Percentiles rank a stretch among this genome's conserved stretches.
Evolutionary conservation across 2,797 vertebrate species (phyloP).

Genomic region (Knipowitschia caucasica): DNA sequence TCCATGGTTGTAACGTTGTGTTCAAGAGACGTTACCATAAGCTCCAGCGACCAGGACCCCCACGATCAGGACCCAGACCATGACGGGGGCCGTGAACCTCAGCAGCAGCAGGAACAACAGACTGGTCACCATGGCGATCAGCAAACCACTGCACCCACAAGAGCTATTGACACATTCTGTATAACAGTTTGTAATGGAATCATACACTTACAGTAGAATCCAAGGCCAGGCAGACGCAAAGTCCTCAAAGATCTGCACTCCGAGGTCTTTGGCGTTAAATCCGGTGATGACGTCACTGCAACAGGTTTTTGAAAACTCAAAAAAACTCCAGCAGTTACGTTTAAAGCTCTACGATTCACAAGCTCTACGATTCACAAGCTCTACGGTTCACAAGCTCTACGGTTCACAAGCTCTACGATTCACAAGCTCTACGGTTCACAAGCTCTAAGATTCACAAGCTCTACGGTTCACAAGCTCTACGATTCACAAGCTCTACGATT

Average conservation of each 20-base stretch:
- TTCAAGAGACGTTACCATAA: conserved; percentile 72
- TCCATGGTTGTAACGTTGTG: background rate
- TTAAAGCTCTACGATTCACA: no score
- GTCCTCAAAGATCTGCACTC: conserved; percentile 85
- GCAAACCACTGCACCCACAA: conserved; percentile 69
- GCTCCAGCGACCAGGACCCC: conserved; percentile 79
- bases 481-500: no score
- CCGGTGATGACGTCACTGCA: conserved; percentile 64
- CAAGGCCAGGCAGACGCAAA: conserved; percentile 86
- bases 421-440: no score
- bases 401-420: no score
- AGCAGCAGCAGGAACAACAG: conserved; percentile 85
- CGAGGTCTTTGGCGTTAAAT: conserved; percentile 74
- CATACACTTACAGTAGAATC: conserved; percentile 86
- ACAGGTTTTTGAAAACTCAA: background rate
- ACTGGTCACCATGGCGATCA: conserved; percentile 83
- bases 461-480: no score
- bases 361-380: no score
- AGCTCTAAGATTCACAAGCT: no score
- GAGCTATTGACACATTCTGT: background rate
- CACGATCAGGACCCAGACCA: conserved; percentile 84
- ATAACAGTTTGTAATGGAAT: background rate
- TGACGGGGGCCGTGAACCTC: conserved; percentile 78
- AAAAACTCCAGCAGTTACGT: background rate
- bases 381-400: no score